phyloP scores from a whole-genome alignment of 2,888 invertebrate genomes.

The Pollenia griseotomentosa region DNA sequence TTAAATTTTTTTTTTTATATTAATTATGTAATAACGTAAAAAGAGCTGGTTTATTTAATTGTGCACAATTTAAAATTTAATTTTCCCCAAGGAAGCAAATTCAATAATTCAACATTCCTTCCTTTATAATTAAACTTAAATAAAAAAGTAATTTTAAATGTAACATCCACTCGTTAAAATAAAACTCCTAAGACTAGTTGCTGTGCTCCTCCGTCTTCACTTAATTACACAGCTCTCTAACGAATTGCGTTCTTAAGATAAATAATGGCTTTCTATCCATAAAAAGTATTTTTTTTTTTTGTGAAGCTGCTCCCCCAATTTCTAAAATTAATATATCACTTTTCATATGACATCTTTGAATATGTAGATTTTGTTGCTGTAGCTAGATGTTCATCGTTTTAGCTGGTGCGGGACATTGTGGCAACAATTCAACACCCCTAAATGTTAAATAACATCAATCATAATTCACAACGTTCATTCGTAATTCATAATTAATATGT shows the following conservation, averaged over 20 bases:
- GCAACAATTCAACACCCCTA: conserved; percentile 48
- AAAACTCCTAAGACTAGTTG: conserved; percentile 16
- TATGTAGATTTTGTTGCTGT: neutral
- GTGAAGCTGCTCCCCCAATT: conserved; percentile 34
- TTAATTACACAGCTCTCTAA: conserved; percentile 39
- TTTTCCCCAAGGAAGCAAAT: neutral
- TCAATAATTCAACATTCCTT: neutral
- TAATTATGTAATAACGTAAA: too few species aligned
- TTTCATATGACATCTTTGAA: conserved; percentile 50
- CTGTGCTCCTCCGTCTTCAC: conserved; percentile 1
- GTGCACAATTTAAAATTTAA: too few species aligned
- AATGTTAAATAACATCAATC: conserved; percentile 62
- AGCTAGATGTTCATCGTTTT: neutral
- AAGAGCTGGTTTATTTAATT: too few species aligned
- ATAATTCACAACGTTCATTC: conserved; percentile 31
- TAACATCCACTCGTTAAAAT: neutral
- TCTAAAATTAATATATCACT: conserved; percentile 40
- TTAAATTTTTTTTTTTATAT: too few species aligned
- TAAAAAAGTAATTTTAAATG: conserved; percentile 23
- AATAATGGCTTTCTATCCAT: conserved; percentile 34
- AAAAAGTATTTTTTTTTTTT: neutral
- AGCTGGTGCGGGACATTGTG: conserved; percentile 17
- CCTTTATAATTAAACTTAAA: neutral
- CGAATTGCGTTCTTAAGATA: conserved; percentile 37
- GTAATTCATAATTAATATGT: conserved; percentile 62